Evolutionary conservation across 2,113 vertebrate species (phyloP).

Genomic region (Tupaia tana): DNA sequence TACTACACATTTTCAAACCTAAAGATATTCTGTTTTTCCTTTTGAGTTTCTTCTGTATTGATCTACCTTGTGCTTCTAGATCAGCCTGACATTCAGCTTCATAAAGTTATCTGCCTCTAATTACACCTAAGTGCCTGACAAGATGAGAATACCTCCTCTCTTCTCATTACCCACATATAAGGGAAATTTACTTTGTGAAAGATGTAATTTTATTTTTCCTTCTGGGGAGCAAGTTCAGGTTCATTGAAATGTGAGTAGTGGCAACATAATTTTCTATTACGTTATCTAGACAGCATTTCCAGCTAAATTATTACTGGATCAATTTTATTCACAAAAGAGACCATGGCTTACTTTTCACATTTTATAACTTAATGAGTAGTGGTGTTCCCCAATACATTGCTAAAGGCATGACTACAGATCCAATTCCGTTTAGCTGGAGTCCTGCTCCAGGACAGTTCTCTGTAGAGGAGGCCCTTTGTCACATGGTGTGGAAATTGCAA

Average conservation of each 20-base stretch:
- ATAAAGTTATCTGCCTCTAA: not conserved
- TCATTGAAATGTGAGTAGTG: slow-evolving; percentile 38
- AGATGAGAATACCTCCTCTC: not conserved
- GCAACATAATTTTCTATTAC: not conserved
- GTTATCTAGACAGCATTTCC: not conserved
- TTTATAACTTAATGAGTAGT: not conserved
- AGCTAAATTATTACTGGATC: slow-evolving; percentile 21
- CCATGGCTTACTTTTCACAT: not conserved
- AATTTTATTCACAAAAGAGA: slow-evolving; percentile 29
- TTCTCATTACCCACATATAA: slow-evolving; percentile 11
- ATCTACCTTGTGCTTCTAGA: not conserved
- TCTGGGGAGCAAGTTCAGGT: not conserved
- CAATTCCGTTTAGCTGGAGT: not conserved
- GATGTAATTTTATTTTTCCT: slow-evolving; percentile 37
- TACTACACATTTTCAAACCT: not conserved
- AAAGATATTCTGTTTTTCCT: slow-evolving; percentile 3
- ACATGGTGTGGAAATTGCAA: not conserved
- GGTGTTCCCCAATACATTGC: not conserved
- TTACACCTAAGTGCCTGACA: not conserved
- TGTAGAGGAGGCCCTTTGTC: not conserved
- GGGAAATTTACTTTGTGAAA: slow-evolving; percentile 39
- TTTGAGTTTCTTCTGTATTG: not conserved
- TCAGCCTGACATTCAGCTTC: slow-evolving; percentile 13
- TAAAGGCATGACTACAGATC: not conserved
- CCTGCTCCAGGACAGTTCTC: not conserved